Conservation (phyloP, 2,113 vertebrate genomes). For the Deroptyus accipitrinus region DNA sequence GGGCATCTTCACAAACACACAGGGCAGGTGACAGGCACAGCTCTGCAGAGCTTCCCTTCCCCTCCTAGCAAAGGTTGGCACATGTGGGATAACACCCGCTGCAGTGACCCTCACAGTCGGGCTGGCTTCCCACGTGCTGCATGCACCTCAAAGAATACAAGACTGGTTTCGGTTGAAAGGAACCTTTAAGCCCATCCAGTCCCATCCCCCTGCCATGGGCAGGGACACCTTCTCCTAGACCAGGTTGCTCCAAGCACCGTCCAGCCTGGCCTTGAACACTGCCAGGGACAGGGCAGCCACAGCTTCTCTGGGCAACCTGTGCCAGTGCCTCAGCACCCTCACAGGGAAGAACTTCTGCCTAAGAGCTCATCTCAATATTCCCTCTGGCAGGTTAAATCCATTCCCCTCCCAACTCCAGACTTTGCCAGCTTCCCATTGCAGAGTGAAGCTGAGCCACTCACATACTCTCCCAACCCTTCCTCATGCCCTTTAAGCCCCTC, state of each 20-base stretch:
- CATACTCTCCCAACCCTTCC: not conserved
- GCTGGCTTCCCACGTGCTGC: not conserved
- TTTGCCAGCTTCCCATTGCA: not conserved
- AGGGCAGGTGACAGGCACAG: fast-evolving
- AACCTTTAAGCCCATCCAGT: not conserved
- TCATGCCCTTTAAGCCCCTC: not conserved
- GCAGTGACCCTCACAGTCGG: not conserved
- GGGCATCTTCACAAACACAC: not conserved
- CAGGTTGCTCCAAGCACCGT: not conserved
- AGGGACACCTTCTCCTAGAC: not conserved
- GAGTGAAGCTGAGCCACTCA: not conserved
- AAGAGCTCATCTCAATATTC: not conserved
- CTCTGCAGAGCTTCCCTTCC: not conserved
- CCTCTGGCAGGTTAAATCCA: not conserved
- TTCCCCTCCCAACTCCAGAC: not conserved
- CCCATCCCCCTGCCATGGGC: not conserved
- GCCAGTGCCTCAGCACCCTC: not conserved
- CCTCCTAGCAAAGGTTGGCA: fast-evolving
- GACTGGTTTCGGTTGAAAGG: not conserved
- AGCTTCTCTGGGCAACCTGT: too few relatives aligned
- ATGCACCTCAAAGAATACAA: not conserved
- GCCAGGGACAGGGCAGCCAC: too few relatives aligned
- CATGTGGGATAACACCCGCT: fast-evolving
- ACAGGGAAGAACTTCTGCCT: not conserved
- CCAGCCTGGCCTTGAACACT: not conserved